These are phyloP conservation scores for Eretmochelys imbricata DNA, from an alignment of 2,113 vertebrate genomes.

Conservation along the genomic window DNA sequence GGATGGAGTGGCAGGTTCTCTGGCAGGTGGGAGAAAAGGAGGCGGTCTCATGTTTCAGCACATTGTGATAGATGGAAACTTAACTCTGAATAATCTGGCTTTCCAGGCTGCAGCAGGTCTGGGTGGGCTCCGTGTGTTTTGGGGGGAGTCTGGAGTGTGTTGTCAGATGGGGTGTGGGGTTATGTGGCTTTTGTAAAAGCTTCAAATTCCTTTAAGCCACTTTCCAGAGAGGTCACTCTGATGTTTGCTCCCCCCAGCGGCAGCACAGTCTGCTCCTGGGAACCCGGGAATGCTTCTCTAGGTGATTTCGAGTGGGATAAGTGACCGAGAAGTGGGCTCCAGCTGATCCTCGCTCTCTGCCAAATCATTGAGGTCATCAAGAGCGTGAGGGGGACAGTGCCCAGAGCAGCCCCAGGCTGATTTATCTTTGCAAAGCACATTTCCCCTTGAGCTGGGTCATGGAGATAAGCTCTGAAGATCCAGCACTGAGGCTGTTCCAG, in stretches of 20 bases:
- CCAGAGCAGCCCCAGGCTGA: slow-evolving; percentile 53
- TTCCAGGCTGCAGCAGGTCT: background rate
- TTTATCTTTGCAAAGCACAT: slow-evolving; percentile 66
- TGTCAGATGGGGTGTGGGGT: background rate
- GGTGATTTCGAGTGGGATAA: accelerated
- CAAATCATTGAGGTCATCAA: slow-evolving; percentile 62
- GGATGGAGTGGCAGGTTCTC: background rate
- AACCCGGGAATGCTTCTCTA: accelerated
- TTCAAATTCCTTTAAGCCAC: background rate
- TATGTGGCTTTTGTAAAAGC: background rate
- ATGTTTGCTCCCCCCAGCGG: accelerated
- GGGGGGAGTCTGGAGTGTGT: background rate
- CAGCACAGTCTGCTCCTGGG: accelerated
- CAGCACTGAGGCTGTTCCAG: slow-evolving; percentile 6
- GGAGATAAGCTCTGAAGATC: slow-evolving; percentile 45
- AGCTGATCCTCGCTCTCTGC: background rate
- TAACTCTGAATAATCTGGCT: background rate
- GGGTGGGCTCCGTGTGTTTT: too few species aligned
- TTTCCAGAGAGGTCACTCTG: background rate
- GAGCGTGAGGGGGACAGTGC: slow-evolving; percentile 65
- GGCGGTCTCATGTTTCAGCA: background rate
- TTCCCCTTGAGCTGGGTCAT: slow-evolving; percentile 32
- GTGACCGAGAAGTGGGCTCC: background rate
- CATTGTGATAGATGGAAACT: background rate
- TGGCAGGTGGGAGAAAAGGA: background rate